Base-by-base conservation (phyloP, 2,797 vertebrate genomes). In the Scleropages formosus region DNA sequence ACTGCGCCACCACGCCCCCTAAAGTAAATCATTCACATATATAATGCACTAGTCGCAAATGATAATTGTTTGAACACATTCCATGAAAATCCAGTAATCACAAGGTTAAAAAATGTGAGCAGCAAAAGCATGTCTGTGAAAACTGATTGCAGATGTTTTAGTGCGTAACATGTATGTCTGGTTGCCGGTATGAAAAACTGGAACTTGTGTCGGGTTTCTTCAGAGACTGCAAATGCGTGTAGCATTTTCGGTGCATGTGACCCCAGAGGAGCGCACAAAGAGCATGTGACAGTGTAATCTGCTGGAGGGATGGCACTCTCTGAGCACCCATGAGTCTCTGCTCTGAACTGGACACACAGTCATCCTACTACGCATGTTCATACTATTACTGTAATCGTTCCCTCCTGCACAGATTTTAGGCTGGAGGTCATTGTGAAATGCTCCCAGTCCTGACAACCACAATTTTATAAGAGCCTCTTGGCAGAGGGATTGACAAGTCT, bases 191-290 rank as follows among this genome's bases (percentile, higher is more conserved):
- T 6, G 31, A 31, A 6, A 39, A 39, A 39, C 31, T 39, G 31
- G 31, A 6, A 39, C 31, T 39, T 58, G 18, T 58, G 18, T 53
- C 58, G 53, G 53, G 12, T 0, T 13, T 13, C 53, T 15, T 16
- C 15, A 9, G 49, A 53, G 9, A 53, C 20, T n/a, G n/a, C n/a
- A n/a, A n/a, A n/a, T n/a, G n/a, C n/a, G n/a, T n/a, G n/a, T n/a
- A n/a, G n/a, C 18, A 62, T 63, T 22, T 31, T 15, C 62, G 44
- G 15, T 11, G 18, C 39, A 64, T 73, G 72, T 61, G 72, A 63
- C 56, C 16, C 0, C n/a, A 12, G 24, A 15, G 8, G 4, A 44
- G 56, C 8, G 44, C 73, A 44, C 73, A 44, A n/a, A 3, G 26
- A 24, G 39, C 72, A 51, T 64, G 72, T 64, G 72, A 64, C 46